Base-by-base conservation (phyloP, 2,797 vertebrate species). In the Falco peregrinus region DNA sequence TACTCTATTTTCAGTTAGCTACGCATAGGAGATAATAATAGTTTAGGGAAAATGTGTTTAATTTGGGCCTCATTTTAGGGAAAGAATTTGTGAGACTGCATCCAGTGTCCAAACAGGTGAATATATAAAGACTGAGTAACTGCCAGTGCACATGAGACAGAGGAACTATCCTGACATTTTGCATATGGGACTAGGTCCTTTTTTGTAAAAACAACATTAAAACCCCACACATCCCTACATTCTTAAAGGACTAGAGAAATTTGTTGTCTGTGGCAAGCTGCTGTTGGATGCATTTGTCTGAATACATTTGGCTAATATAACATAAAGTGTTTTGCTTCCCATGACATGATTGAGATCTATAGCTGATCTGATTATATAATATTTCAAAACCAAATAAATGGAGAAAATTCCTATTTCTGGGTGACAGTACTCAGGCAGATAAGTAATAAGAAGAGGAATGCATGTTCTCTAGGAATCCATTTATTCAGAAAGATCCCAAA, bases 311-410 rank as follows among this genome's bases (percentile, higher is more conserved):
- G 76, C 78, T 92, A 78, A 93, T 93, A 71, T 93, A 96, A 93
- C 83, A 96, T 78, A 94, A 78, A 87, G 14, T 67, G 21, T 54
- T 92, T 91, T 89, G 39, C 53, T 95, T 96, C 89, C 53, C 85
- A 5, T 80, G 90, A 83, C 91, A 93, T 95, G 93, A 96, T 96
- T 88, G 96, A 97, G 70, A 97, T 90, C 89, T 94, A 45, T 89
- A 91, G 93, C 84, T 97, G 93, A 83, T 70, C 71, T 87, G 89
- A 96, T 97, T 89, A 96, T 88, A 47, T 74, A 94, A 96, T 97
- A 94, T 97, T 97, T 97, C 97, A 95, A 96, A 98, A 82, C 61
- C 90, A 96, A 96, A 96, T 94, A 95, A 96, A 97, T 25, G n/a
- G 81, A 96, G 77, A 97, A n/a, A 93, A 81, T 68, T 50, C 50